Evolutionary conservation across 2,113 vertebrate species (phyloP), one percentile per base, ranked within the genome.

Genomic region (Haemorhous mexicanus): DNA sequence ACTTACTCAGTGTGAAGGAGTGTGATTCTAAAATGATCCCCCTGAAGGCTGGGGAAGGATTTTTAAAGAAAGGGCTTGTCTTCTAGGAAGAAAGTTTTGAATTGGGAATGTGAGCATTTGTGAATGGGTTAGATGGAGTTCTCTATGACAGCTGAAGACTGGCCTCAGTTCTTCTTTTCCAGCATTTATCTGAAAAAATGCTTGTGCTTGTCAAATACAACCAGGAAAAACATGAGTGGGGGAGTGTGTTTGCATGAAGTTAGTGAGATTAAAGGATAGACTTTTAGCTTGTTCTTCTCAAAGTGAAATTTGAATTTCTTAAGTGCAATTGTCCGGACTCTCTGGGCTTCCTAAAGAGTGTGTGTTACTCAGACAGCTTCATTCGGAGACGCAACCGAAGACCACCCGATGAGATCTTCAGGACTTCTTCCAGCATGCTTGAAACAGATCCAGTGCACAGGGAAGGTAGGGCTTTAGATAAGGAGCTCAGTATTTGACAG

Each of bases 171-270:
- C 35, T 21, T 86, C 20, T 81, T 62, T 53, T 37, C 58, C 46
- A 73, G 58, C 43, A 7, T 2, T 7, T 47, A 20, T 35, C 63
- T 93, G 76, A 87, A 84, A 95, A 79, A 44, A 20, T 41, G 11
- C 13, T 16, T 23, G 8, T 0, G 0, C 7, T 35, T 10, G 4
- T 68, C 22, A 61, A 61, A 23, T 10, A 2, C 1, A 0, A 30
- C 26, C 32, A 39, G 68, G 39, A 56, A 30, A 61, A 35, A 23
- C 56, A 41, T 16, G 41, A 72, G 6, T 8, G 44, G 7, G 24
- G 22, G 37, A 50, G 6, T 10, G 17, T 41, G 13, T 62, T 59
- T 88, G 44, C 35, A 18, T n/a, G 23, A 44, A 74, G 11, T 43
- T 43, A n/a, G 39, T 72, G 56, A 85, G 27, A 44, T 13, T 37